These are phyloP conservation scores for Nipponacmea schrenckii DNA, from an alignment of 2,888 invertebrate species.

Conservation along the genomic window DNA sequence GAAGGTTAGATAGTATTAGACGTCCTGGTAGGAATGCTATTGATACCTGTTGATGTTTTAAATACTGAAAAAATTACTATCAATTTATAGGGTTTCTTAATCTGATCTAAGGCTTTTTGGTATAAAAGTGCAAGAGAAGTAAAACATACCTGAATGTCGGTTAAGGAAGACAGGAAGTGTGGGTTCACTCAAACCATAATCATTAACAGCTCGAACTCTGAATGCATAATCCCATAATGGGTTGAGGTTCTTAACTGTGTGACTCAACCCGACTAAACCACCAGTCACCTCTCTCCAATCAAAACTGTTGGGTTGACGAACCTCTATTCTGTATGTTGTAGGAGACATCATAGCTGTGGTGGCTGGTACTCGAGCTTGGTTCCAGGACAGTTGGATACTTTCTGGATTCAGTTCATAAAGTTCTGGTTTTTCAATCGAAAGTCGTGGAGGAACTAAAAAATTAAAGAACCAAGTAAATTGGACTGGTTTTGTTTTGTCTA, in stretches of 20 bases:
- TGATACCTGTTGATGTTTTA: no score
- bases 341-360: conserved; percentile 44
- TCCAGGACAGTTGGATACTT: conserved; percentile 56
- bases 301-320: conserved; percentile 34
- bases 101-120: no score
- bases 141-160: conserved; percentile 45
- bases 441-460: conserved; percentile 57
- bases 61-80: no score
- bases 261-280: conserved; percentile 41
- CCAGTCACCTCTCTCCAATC: conserved; percentile 60
- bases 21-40: no score
- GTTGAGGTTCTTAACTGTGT: conserved; percentile 72
- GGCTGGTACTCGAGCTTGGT: conserved; percentile 51
- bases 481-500: not conserved
- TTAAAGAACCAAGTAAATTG: not conserved
- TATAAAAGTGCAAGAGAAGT: not conserved
- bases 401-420: conserved; percentile 48
- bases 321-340: conserved; percentile 56
- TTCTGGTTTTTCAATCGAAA: conserved; percentile 62
- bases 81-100: no score
- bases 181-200: conserved; percentile 84
- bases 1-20: no score
- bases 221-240: conserved; percentile 96
- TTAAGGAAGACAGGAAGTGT: conserved; percentile 55
- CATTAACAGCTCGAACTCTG: conserved; percentile 94